phyloP scores from a whole-genome alignment of 1,140 invertebrate genomes.

The Lanistes nyassanus region DNA sequence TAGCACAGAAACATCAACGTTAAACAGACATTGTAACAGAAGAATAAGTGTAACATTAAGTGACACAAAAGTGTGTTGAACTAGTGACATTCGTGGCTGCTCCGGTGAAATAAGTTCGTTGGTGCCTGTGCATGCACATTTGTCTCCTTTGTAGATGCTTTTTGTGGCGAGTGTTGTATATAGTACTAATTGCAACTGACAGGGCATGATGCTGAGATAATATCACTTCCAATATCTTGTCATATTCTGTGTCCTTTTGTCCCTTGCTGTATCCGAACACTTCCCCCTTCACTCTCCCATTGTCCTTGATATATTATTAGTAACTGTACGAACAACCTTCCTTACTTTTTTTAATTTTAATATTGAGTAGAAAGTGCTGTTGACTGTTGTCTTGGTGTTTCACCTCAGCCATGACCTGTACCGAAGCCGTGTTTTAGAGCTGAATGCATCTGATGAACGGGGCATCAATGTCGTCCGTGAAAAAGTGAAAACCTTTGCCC shows the following conservation, averaged over 20 bases:
- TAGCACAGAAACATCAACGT: no score
- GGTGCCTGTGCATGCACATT: no score
- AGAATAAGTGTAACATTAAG: no score
- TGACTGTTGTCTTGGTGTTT: neutral
- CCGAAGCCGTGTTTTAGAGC: conserved; percentile 82
- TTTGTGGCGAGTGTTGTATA: no score
- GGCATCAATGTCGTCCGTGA: conserved; percentile 97
- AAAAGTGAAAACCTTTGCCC: conserved; percentile 94
- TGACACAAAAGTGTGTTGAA: no score
- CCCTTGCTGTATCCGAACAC: neutral
- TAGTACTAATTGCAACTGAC: no score
- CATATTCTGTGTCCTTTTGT: neutral
- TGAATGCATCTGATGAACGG: conserved; percentile 99
- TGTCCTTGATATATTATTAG: neutral
- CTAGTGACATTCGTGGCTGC: no score
- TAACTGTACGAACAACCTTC: neutral
- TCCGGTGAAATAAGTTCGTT: no score
- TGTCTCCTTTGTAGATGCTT: no score
- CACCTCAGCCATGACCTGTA: conserved; percentile 61
- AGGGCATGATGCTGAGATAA: no score
- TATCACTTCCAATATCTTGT: no score
- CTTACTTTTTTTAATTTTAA: conserved; percentile 5
- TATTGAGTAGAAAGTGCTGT: neutral
- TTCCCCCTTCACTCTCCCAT: neutral
- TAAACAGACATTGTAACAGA: no score